Base-by-base conservation (phyloP, 2,888 invertebrate genomes). In the Sepioteuthis lessoniana region DNA sequence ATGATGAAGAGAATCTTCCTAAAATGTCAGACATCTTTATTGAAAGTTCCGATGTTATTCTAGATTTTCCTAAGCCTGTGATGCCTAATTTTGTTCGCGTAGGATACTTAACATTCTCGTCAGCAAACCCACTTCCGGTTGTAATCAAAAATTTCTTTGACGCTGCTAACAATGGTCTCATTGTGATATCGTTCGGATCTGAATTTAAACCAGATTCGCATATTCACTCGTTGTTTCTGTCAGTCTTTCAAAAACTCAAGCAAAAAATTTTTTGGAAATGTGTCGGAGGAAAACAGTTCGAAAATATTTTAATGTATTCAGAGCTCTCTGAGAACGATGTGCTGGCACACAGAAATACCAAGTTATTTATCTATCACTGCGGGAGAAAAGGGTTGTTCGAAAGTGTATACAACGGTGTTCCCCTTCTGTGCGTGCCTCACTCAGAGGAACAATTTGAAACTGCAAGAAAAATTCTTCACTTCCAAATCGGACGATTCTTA, bases 361-460 rank as follows among this genome's bases (percentile, higher is more conserved):
- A 94, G 90, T 93, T 95, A 31, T 95, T 95, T 91, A 94, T 95
- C 31, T 95, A 95, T 13, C 95, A 95, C 91, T 95, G 95, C 55
- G 95, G 95, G 4, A 94, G 94, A 46, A 95, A 95, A n/a, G 94
- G 95, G 25, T 94, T 95, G 90, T 95, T 94, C 94, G 95, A 95
- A 91, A 95, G 94, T n/a, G 93, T 95, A 21, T 95, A 95, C 93
- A 94, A 95, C 90, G 95, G 94, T 19, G 94, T 95, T 5, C 95
- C 95, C 5, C 94, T 95, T 94, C 90, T 95, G 13, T 94, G 94
- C 21, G 46, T 95, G 31, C 95, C 95, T 28, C 19, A 94, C 25
- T 93, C 95, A 76, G 94, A 90, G 1, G 95, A 95, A 35, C 95
- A 95, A 90, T 94, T 60, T 10, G 94, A 95, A 94, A 95, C 95